A percentile compares a stretch with the other conserved stretches of the same genome.
phyloP scores from a whole-genome alignment of 1,140 invertebrate species.

The Zaprionus inermis region DNA sequence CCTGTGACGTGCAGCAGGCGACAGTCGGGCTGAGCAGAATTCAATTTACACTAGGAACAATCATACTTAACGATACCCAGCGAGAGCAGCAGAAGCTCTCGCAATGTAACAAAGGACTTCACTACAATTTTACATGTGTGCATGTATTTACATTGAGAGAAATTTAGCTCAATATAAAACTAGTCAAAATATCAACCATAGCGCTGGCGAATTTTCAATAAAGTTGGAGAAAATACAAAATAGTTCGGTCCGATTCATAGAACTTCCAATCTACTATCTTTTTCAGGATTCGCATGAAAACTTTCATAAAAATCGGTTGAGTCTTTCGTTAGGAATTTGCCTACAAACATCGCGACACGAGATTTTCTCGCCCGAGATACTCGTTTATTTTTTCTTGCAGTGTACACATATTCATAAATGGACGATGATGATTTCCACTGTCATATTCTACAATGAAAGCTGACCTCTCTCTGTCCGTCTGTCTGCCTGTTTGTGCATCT shows the following conservation, averaged over 20 bases:
- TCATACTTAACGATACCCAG: slow-evolving; percentile 29
- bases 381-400: slow-evolving; percentile 15
- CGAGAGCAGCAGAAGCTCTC: not conserved
- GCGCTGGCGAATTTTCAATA: too few relatives aligned
- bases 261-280: too few relatives aligned
- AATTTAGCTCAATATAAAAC: not conserved
- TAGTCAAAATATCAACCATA: too few relatives aligned
- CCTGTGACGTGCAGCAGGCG: slow-evolving; percentile 26
- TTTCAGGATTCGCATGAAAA: too few relatives aligned
- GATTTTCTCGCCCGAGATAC: too few relatives aligned
- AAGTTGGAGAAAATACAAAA: too few relatives aligned
- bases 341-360: too few relatives aligned
- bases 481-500: slow-evolving; percentile 36
- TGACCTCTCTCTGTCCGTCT: slow-evolving; percentile 16
- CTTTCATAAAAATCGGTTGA: too few relatives aligned
- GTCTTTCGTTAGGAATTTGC: too few relatives aligned
- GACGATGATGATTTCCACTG: slow-evolving; percentile 49
- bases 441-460: slow-evolving; percentile 42
- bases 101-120: not conserved
- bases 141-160: not conserved
- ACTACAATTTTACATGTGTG: not conserved
- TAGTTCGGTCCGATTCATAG: too few relatives aligned
- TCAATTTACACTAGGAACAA: slow-evolving; percentile 66
- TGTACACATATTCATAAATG: slow-evolving; percentile 44
- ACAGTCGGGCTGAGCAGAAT: slow-evolving; percentile 31